phyloP scores from a whole-genome alignment of 2,113 vertebrate genomes.

The Chamaetylas fuelleborni region DNA sequence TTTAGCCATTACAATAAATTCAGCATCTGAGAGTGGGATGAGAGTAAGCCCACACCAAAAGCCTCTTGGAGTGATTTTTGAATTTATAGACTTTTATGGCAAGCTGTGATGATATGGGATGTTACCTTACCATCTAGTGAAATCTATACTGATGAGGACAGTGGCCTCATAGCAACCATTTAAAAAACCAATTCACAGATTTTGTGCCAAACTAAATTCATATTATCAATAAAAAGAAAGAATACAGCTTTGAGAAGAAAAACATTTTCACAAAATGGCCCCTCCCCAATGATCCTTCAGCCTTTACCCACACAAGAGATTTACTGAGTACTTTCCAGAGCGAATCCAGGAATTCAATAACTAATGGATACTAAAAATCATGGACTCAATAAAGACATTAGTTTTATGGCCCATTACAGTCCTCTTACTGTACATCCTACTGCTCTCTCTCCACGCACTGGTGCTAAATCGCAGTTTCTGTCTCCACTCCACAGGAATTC shows the following conservation, averaged over 20 bases:
- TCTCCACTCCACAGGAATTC: conserved; percentile 35
- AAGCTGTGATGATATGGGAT: background rate
- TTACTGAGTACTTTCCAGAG: conserved; percentile 6
- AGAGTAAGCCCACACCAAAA: background rate
- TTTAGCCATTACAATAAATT: background rate
- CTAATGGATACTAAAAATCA: conserved; percentile 61
- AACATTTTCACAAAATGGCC: background rate
- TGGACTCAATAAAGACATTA: conserved; percentile 52
- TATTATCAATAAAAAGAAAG: background rate
- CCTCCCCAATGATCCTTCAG: background rate
- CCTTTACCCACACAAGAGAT: background rate
- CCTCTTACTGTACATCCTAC: conserved; percentile 52
- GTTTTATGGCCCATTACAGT: conserved; percentile 58
- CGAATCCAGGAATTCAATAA: conserved; percentile 44
- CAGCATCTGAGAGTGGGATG: background rate
- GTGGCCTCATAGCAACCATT: background rate
- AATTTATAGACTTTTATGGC: background rate
- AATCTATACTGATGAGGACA: background rate
- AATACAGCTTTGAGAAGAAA: background rate
- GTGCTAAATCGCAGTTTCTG: conserved; percentile 14
- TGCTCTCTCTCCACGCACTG: background rate
- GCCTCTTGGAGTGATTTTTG: background rate
- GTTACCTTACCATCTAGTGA: background rate
- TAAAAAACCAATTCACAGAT: background rate
- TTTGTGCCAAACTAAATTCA: conserved; percentile 14